Evolutionary conservation across 2,113 vertebrate species (phyloP), one percentile per base, ranked within the genome.

Genomic region (Pelodiscus sinensis): DNA sequence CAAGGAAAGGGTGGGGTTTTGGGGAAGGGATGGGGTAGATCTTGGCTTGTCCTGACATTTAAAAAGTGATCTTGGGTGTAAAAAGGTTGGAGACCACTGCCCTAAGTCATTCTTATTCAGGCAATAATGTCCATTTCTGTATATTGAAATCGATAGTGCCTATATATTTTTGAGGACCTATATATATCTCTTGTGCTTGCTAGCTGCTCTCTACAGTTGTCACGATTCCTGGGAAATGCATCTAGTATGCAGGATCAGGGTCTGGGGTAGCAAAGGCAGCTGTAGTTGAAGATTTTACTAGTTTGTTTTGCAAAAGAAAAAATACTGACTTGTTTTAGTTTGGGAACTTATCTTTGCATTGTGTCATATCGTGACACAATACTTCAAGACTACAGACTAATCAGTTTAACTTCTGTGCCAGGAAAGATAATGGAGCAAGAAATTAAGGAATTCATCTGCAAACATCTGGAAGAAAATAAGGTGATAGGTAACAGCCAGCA

Each of bases 101-200:
- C 44, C 44, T 44, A 44, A 38, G 50, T 93, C 80, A 87, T 86
- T n/a, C 86, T 11, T 19, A 0, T 24, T 86, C 80, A 92, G 93
- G 81, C 87, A 92, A 94, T 89, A 86, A 94, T 22, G 44, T 71
- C 91, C 62, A 13, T 81, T 87, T 92, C 93, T 22, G 24, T 92
- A 88, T 87, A 44, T 88, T 86, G 31, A 68, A 68, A n/a, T n/a
- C 4, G 8, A 31, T 14, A 7, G 29, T 65, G 29, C 29, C 60
- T 65, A 8, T 14, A 31, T 65, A 65, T 65, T 14, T 65, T 65
- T 60, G 58, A 60, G 12, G 11, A 6, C 25, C 58, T 60, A 27
- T 62, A 31, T 38, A 7, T 85, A 71, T 90, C 91, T 95, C 58
- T 78, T 44, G 19, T 89, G 87, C 90, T 62, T 58, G 84, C 86